Percentiles rank a stretch among this genome's conserved stretches.
phyloP scores from a whole-genome alignment of 2,797 vertebrate genomes.

The Ctenopoma kingsleyae region DNA sequence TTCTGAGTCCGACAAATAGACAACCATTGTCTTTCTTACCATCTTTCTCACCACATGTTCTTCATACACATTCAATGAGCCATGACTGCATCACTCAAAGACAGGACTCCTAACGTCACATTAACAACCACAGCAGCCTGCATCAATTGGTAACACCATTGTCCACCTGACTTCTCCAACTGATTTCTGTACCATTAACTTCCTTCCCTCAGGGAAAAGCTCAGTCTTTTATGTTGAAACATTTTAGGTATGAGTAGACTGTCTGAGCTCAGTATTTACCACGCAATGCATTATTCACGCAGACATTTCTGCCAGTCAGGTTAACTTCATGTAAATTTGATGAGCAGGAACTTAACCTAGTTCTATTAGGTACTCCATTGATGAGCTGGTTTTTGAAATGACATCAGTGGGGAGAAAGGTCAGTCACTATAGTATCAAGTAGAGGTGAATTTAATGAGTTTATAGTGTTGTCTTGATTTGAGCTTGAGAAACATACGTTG shows the following conservation, averaged over 20 bases:
- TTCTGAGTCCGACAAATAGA: conserved; percentile 10
- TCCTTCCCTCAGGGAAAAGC: conserved; percentile 15
- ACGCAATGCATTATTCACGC: conserved; percentile 75
- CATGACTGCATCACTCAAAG: conserved; percentile 49
- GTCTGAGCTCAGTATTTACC: conserved; percentile 69
- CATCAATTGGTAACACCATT: background rate
- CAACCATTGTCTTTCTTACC: conserved; percentile 26
- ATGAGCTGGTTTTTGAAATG: conserved; percentile 14
- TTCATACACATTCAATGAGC: conserved; percentile 52
- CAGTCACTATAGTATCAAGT: background rate
- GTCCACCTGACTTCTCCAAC: conserved; percentile 13
- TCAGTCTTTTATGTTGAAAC: conserved; percentile 46
- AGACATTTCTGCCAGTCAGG: conserved; percentile 68
- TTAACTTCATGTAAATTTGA: conserved; percentile 70
- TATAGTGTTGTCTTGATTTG: background rate
- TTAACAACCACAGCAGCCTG: conserved; percentile 34
- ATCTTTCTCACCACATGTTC: conserved; percentile 17
- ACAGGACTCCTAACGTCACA: conserved; percentile 24
- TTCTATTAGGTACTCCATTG: conserved; percentile 18
- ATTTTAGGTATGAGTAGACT: conserved; percentile 25
- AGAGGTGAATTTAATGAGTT: conserved; percentile 35
- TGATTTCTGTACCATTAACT: conserved; percentile 35
- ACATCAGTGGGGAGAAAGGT: conserved; percentile 17
- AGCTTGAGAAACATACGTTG: background rate
- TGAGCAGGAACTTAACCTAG: conserved; percentile 50